A percentile compares a stretch with the other conserved stretches of the same genome.
phyloP scores from a whole-genome alignment of 2,888 invertebrate genomes.

The Ferrisia virgata region DNA sequence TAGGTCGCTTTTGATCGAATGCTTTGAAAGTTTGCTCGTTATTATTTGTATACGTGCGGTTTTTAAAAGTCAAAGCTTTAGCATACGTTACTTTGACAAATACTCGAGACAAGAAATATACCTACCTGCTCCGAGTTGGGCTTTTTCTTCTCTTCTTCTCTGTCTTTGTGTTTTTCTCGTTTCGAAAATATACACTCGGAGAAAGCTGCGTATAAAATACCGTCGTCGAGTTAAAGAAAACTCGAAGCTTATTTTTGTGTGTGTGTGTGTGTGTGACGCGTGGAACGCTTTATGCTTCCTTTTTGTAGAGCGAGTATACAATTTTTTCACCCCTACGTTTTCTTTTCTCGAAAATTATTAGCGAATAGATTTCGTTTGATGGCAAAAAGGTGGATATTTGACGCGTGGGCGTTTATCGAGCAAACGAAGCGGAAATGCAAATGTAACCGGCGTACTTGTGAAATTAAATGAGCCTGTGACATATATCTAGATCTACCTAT shows the following conservation, averaged over 20 bases:
- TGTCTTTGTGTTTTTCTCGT: background rate
- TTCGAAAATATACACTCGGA: background rate
- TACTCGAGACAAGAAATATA: no score
- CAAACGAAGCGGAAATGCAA: slow-evolving; percentile 12
- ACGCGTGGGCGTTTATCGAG: background rate
- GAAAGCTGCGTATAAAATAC: background rate
- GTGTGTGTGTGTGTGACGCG: background rate
- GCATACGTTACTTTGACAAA: slow-evolving; percentile 9
- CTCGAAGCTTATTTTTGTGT: background rate
- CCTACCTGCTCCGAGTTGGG: no score
- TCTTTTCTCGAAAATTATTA: background rate
- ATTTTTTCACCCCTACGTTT: background rate
- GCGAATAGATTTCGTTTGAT: background rate
- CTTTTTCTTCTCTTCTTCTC: background rate
- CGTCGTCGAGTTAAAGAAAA: background rate
- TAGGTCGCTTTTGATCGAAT: background rate
- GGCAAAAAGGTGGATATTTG: background rate
- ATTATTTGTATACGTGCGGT: background rate
- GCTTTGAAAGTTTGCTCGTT: background rate
- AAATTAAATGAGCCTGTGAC: background rate
- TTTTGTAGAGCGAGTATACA: no score
- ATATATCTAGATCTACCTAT: background rate
- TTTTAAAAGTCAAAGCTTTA: slow-evolving; percentile 7
- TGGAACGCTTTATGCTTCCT: no score
- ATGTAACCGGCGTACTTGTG: background rate